Percentiles rank a stretch among this genome's conserved stretches.
phyloP scores from a whole-genome alignment of 2,113 vertebrate species.

The Amblyornis subalaris region DNA sequence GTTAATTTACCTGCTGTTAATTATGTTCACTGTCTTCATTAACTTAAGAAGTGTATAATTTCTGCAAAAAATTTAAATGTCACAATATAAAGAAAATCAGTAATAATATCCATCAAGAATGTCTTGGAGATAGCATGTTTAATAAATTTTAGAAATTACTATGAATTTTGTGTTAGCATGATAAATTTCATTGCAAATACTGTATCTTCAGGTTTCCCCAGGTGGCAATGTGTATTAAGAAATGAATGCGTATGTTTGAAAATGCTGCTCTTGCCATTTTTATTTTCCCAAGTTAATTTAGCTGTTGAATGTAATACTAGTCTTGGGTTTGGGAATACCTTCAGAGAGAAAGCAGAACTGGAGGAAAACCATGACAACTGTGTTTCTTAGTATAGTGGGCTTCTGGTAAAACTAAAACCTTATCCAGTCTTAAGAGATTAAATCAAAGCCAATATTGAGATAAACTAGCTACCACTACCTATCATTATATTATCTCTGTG shows the following conservation, averaged over 20 bases:
- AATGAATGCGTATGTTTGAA: background rate
- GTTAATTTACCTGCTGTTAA: background rate
- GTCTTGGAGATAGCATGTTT: background rate
- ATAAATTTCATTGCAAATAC: background rate
- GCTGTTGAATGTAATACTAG: background rate
- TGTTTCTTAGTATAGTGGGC: background rate
- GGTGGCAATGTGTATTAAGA: conserved; percentile 47
- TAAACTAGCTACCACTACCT: background rate
- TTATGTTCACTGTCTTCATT: background rate
- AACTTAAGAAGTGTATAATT: background rate
- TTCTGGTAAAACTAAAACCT: background rate
- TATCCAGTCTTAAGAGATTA: background rate
- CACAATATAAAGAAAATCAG: background rate
- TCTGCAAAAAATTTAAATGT: background rate
- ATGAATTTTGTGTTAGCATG: background rate
- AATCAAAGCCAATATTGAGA: background rate
- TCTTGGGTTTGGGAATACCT: background rate
- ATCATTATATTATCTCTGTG: background rate
- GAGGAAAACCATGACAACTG: background rate
- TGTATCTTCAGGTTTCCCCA: conserved; percentile 39
- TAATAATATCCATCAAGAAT: background rate
- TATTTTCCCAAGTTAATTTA: conserved; percentile 13
- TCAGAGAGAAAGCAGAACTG: background rate
- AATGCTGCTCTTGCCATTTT: background rate
- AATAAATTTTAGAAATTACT: background rate